Evolutionary conservation across 2,113 vertebrate genomes (phyloP), one percentile per base, ranked within the genome.

Genomic region (Sylvia atricapilla): DNA sequence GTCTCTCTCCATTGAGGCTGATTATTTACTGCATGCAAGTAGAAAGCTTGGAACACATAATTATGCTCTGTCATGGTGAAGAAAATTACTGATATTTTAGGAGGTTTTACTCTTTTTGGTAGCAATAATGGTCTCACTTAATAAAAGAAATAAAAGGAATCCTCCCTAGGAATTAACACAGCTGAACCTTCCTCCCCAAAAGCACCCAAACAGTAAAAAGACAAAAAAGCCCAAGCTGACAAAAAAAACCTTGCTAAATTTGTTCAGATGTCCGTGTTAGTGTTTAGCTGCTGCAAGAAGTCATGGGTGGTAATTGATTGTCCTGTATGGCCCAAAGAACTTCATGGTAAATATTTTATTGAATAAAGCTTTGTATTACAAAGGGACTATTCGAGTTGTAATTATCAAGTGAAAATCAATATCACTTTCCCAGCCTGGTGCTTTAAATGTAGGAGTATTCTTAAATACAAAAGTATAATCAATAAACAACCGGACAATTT

Each of bases 361-460:
- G 87, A 95, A 84, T 90, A 86, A 91, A 95, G 87, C 90, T 94
- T 90, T 94, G 60, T 78, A 62, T 93, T 94, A 78, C 79, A 89
- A 86, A 93, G 16, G 59, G 73, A 81, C 79, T 90, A 12, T 84
- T 96, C 1, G 1, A 52, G 73, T 89, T 90, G 92, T 88, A 97
- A 96, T 97, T 93, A 94, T 94, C 93, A 96, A 86, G 85, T 83
- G 90, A 68, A 96, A 96, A 96, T 96, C 95, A 93, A 97, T 97
- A 94, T 88, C 68, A 28, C 76, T 96, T 96, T 96, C 76, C 90
- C 90, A 97, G 90, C 30, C 87, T 53, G 52, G 82, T 84, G 66
- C 85, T 94, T 95, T 77, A 80, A 90, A 52, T 77, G 92, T 75
- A 53, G 94, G 83, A 18, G 27, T 94, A 75, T 92, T 96, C 85